These are phyloP conservation scores for Macrophya alboannulata DNA, from an alignment of 2,888 invertebrate species.

Conservation along the genomic window DNA sequence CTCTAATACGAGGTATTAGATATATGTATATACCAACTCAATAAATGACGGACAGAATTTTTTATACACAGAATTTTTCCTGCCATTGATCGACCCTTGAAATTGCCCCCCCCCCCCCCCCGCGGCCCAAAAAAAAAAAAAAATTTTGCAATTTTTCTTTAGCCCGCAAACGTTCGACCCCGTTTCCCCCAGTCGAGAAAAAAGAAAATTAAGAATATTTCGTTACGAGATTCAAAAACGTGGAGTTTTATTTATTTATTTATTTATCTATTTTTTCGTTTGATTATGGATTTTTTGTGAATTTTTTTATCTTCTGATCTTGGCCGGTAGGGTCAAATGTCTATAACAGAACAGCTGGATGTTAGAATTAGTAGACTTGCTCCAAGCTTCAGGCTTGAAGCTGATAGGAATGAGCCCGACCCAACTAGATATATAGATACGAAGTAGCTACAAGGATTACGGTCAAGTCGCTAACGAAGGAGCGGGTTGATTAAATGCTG, in stretches of 20 bases:
- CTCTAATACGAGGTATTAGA: too few species aligned
- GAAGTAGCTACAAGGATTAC: conserved; percentile 24
- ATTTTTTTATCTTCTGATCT: background rate
- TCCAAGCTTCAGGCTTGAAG: background rate
- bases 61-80: too few species aligned
- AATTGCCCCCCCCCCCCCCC: too few species aligned
- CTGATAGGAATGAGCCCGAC: conserved; percentile 17
- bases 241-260: background rate
- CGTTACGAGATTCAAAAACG: too few species aligned
- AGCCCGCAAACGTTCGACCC: too few species aligned
- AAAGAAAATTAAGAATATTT: too few species aligned
- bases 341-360: background rate
- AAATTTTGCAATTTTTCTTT: too few species aligned
- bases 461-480: conserved; percentile 51
- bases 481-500: conserved; percentile 45
- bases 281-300: background rate
- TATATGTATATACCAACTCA: too few species aligned
- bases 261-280: background rate
- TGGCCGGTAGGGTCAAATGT: background rate
- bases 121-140: too few species aligned
- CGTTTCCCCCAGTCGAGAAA: too few species aligned
- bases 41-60: too few species aligned
- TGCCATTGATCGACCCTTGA: too few species aligned
- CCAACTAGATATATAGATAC: conserved; percentile 21
- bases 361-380: conserved; percentile 2